Evolutionary conservation across 1,140 invertebrate genomes (phyloP), one percentile per base, ranked within the genome.

Genomic region (Trypoxylus dichotomus): DNA sequence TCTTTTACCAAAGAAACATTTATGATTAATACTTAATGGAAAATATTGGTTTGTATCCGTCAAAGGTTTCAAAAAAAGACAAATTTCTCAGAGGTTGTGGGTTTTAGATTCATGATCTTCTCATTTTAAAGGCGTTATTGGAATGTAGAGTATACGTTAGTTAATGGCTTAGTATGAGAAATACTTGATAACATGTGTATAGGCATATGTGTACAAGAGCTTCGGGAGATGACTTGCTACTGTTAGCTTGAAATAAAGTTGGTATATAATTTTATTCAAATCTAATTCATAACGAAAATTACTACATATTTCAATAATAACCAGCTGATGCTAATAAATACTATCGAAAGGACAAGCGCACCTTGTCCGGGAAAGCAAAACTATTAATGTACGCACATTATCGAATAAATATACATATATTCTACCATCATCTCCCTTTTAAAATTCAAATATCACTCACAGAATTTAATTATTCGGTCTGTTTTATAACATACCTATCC

Each of bases 371-470:
- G 5, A 24, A 68, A 27, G 24, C 60, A 27, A 29, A 68, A 68
- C 21, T 13, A 68, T 68, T 68, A 68, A 68, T 68, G 24, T 29
- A 27, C 24, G 21, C 24, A 24, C 24, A 68, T 68, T 68, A 68
- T 68, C 24, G 21, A 54, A 19, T 54, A 19, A 54, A 54, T 54
- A 54, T 68, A 27, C 24, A 68, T 25, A 11, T 2, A 68, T n/a
- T 8, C 60, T 25, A 27, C 19, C 60, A 24, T 27, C 60, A 68
- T 15, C 24, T 68, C 60, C 19, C 60, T 27, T 68, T 68, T 68
- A 68, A 68, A 24, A 68, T 68, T 68, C 24, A 68, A 68, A 68
- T 68, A 68, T 68, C 60, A 68, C 21, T 68, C 60, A 68, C 27
- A 25, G 60, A 29, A 68, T 68, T 68, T 25, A 68, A 68, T 68